Evolutionary conservation across 2,797 vertebrate genomes (phyloP).

Genomic region (Iguana delicatissima): DNA sequence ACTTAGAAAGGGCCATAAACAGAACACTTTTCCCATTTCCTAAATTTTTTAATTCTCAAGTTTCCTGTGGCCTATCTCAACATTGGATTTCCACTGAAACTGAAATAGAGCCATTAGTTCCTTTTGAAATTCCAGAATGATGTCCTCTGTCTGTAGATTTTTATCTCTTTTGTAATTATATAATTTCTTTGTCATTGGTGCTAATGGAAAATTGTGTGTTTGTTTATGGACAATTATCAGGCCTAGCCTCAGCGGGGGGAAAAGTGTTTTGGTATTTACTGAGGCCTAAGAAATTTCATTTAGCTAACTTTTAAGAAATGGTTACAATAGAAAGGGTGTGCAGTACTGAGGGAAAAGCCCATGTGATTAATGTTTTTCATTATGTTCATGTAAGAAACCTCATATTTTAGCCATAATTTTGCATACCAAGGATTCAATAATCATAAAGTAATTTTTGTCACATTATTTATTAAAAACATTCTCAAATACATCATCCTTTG

Average conservation of each 20-base stretch:
- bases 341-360: slow-evolving; percentile 84
- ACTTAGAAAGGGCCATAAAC: slow-evolving; percentile 75
- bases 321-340: slow-evolving; percentile 80
- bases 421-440: slow-evolving; percentile 88
- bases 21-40: slow-evolving; percentile 74
- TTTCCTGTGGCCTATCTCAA: slow-evolving; percentile 77
- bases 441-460: slow-evolving; percentile 89
- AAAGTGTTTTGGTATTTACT: slow-evolving; percentile 78
- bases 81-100: slow-evolving; percentile 71
- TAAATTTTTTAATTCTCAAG: slow-evolving; percentile 69
- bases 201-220: slow-evolving; percentile 82
- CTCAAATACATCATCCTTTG: slow-evolving; percentile 82
- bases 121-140: slow-evolving; percentile 78
- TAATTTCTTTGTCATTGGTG: slow-evolving; percentile 83
- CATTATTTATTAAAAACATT: slow-evolving; percentile 92
- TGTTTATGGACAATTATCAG: slow-evolving; percentile 79
- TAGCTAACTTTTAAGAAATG: slow-evolving; percentile 80
- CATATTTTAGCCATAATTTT: slow-evolving; percentile 91
- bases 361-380: slow-evolving; percentile 87
- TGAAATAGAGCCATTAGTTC: slow-evolving; percentile 76
- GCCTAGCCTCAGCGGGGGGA: slow-evolving; percentile 75
- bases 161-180: slow-evolving; percentile 78
- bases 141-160: slow-evolving; percentile 79
- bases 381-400: slow-evolving; percentile 88
- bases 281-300: slow-evolving; percentile 81